Evolutionary conservation across 2,113 vertebrate genomes (phyloP), one percentile per base, ranked within the genome.

Genomic region (Neolamprologus toae): DNA sequence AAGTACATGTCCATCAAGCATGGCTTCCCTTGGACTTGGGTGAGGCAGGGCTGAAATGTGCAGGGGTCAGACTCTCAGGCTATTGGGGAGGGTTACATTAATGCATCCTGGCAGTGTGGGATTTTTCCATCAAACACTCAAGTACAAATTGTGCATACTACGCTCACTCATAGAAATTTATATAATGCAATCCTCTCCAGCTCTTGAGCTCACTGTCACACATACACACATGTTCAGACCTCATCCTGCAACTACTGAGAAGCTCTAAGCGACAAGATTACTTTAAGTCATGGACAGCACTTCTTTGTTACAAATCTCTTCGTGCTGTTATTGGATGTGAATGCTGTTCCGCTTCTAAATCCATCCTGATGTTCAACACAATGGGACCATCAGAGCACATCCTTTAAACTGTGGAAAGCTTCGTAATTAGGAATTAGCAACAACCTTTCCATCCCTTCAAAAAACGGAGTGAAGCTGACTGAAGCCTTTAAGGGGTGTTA

Each of bases 61-160:
- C 89, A 53, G 49, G 85, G 92, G 89, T 91, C 89, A 87, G 80
- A 82, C 83, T 80, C 73, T 61, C 83, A 73, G 78, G 51, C 17
- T 45, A 47, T 31, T 35, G 42, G 83, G 54, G 63, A 17, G 80
- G 51, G 84, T 92, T 88, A 87, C 83, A 21, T 89, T 93, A 91
- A 95, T 93, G 85, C 84, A 71, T 84, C 85, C 85, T 94, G 92
- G 92, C 94, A 94, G 83, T 55, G 61, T 76, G 78, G 90, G 57
- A 73, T 91, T 93, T 94, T 92, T 93, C 84, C 86, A 71, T 91
- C 85, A 90, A 28, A 88, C 85, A 71, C 79, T 80, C 35, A 59
- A 83, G 81, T 21, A 79, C 79, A 86, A 81, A 78, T 78, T 78
- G 2, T 78, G 19, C 47, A 81, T 76, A 33, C 47, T 66, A 49